These are phyloP conservation scores for Procambarus virginalis DNA, from an alignment of 1,140 invertebrate genomes.

Conservation along the genomic window DNA sequence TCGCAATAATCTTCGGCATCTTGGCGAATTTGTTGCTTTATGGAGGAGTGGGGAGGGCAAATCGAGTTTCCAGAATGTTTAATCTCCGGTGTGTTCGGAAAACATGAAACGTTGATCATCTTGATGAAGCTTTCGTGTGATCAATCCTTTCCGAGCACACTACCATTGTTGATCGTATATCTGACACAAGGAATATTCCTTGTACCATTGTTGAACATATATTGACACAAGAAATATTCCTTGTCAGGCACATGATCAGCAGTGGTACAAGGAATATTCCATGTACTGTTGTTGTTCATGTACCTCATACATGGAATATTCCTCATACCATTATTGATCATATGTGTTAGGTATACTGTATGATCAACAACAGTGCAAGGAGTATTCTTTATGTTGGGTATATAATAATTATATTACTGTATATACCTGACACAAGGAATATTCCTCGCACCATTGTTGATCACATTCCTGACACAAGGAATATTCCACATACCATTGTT, in stretches of 20 bases:
- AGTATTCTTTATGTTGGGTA: too few relatives aligned
- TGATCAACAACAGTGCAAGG: too few relatives aligned
- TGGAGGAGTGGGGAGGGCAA: neutral
- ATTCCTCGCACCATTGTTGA: neutral
- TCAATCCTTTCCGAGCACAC: neutral
- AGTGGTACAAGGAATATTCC: too few relatives aligned
- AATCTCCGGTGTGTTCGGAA: slow-evolving; percentile 2
- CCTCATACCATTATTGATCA: too few relatives aligned
- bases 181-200: neutral
- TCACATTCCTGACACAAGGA: neutral
- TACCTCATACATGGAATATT: too few relatives aligned
- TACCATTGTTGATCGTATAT: neutral
- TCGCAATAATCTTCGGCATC: slow-evolving; percentile 13
- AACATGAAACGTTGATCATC: neutral
- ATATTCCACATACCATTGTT: neutral
- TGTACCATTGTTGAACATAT: neutral
- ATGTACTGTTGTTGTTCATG: too few relatives aligned
- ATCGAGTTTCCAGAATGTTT: slow-evolving; percentile 3
- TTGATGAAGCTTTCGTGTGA: neutral
- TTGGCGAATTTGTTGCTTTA: neutral
- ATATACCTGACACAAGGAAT: too few relatives aligned
- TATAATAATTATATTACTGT: neutral
- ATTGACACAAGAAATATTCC: too few relatives aligned
- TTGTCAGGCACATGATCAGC: too few relatives aligned
- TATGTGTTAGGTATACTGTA: too few relatives aligned